Evolutionary conservation across 2,113 vertebrate species (phyloP).

Genomic region (Myxocyprinus asiaticus): DNA sequence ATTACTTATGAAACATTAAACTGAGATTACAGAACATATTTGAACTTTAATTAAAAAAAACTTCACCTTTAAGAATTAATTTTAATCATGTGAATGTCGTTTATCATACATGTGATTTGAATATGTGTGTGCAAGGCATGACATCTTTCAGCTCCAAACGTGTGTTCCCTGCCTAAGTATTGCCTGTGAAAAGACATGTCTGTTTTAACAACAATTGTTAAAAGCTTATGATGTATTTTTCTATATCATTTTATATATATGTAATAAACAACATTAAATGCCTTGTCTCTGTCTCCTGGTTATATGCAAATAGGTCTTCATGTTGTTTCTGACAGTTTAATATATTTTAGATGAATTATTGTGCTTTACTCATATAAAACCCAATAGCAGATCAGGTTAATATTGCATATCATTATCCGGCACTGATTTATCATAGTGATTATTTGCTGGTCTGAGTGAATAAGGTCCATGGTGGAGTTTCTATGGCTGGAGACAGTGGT

Average conservation of each 20-base stretch:
- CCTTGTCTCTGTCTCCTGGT: conserved; percentile 88
- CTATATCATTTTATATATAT: conserved; percentile 95
- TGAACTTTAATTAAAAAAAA: neutral
- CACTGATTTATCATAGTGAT: neutral
- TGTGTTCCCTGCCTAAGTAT: conserved; percentile 87
- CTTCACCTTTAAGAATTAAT: conserved; percentile 74
- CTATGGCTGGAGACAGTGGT: conserved; percentile 12
- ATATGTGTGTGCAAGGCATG: conserved; percentile 74
- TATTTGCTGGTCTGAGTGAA: conserved; percentile 16
- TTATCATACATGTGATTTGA: conserved; percentile 75
- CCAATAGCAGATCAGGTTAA: neutral
- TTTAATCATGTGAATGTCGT: conserved; percentile 45
- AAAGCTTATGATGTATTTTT: conserved; percentile 96
- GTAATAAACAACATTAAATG: conserved; percentile 85
- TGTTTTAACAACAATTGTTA: conserved; percentile 96
- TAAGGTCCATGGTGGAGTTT: conserved; percentile 4
- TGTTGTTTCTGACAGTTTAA: neutral
- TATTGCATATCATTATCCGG: conserved; percentile 6
- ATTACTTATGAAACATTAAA: neutral
- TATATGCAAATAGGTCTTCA: conserved; percentile 67
- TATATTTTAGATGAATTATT: neutral
- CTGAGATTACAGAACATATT: no score
- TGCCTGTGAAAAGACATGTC: conserved; percentile 91
- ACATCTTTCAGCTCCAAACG: conserved; percentile 60
- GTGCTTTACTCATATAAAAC: conserved; percentile 2